Percentiles rank a stretch among this genome's conserved stretches.
Conservation (phyloP, 2,797 vertebrate genomes). For the Phylloscopus collybita region DNA sequence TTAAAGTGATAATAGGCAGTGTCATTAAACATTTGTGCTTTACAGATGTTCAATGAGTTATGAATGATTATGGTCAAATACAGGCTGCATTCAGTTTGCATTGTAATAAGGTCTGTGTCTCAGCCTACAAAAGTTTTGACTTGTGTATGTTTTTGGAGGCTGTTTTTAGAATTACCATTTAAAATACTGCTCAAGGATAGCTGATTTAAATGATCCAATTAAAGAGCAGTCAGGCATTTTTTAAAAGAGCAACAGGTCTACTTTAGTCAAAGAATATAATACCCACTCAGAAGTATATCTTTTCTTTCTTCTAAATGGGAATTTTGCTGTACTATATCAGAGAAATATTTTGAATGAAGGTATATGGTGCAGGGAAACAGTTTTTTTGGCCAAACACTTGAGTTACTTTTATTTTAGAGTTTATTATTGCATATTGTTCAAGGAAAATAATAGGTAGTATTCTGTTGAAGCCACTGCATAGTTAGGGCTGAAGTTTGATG, state of each 20-base stretch:
- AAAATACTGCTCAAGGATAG: slow-evolving; percentile 67
- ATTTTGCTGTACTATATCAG: neutral
- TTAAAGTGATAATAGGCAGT: slow-evolving; percentile 75
- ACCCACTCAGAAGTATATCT: slow-evolving; percentile 30
- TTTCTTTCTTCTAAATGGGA: slow-evolving; percentile 56
- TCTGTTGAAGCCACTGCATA: slow-evolving; percentile 38
- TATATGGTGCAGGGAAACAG: slow-evolving; percentile 44
- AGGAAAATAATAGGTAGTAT: slow-evolving; percentile 50
- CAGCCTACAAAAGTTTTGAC: slow-evolving; percentile 54
- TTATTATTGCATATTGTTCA: slow-evolving; percentile 42
- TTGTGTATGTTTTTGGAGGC: slow-evolving; percentile 49
- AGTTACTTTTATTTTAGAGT: slow-evolving; percentile 40
- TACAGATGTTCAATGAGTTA: slow-evolving; percentile 70
- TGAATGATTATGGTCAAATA: slow-evolving; percentile 60
- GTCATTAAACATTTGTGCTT: slow-evolving; percentile 72
- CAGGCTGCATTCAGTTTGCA: slow-evolving; percentile 67
- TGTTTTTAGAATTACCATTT: slow-evolving; percentile 48
- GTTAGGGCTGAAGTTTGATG: slow-evolving; percentile 38
- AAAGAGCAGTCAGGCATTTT: slow-evolving; percentile 55
- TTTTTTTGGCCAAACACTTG: slow-evolving; percentile 21
- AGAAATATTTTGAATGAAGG: slow-evolving; percentile 44
- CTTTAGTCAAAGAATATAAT: slow-evolving; percentile 51
- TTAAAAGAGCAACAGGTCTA: slow-evolving; percentile 53
- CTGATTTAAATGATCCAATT: slow-evolving; percentile 59
- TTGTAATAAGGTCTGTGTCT: slow-evolving; percentile 68